Percentiles rank a stretch among this genome's conserved stretches.
Conservation (phyloP, 1,140 invertebrate species). For the Pentalonia nigronervosa region DNA sequence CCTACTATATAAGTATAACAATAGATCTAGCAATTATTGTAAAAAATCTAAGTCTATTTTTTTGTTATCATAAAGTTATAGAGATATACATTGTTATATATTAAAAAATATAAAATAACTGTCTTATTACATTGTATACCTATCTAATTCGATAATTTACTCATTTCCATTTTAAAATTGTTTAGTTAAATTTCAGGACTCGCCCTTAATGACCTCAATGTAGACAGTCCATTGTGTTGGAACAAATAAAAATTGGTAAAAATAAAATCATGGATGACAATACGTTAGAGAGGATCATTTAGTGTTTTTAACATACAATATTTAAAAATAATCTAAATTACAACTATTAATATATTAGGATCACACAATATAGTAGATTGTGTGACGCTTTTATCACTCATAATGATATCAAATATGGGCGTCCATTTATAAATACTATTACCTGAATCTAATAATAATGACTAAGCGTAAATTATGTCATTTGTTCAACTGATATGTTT, state of each 20-base stretch:
- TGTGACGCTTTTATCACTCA: neutral
- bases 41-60: neutral
- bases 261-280: neutral
- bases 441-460: neutral
- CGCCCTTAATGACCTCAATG: neutral
- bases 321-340: constrained; percentile 3
- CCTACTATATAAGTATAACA: too few species aligned
- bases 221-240: neutral
- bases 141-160: neutral
- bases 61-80: neutral
- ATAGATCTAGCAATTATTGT: neutral
- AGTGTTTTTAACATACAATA: neutral
- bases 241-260: neutral
- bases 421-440: neutral
- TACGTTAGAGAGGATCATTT: neutral
- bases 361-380: neutral
- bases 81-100: neutral
- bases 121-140: neutral
- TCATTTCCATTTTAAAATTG: neutral
- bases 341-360: constrained; percentile 10
- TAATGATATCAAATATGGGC: neutral
- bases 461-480: neutral
- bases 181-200: neutral
- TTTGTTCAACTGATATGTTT: neutral
- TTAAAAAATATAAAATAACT: neutral